A percentile compares a stretch with the other conserved stretches of the same genome.
phyloP scores from a whole-genome alignment of 2,113 vertebrate genomes.

The Dipodomys stephensi region DNA sequence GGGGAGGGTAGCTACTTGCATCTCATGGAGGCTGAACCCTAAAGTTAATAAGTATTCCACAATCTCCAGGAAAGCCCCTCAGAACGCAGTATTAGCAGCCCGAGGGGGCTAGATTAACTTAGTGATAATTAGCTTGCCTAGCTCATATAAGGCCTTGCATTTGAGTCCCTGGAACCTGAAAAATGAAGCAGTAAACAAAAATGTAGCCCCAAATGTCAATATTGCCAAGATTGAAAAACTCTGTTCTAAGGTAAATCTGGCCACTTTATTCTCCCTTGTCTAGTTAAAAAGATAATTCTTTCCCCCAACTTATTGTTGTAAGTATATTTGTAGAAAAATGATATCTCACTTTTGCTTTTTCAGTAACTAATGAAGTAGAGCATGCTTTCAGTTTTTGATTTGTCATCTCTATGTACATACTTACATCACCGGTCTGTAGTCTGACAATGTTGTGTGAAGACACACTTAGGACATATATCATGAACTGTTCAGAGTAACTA shows the following conservation, averaged over 20 bases:
- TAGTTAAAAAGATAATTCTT: neutral
- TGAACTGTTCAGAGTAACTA: neutral
- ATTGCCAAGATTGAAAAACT: neutral
- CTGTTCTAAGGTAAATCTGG: neutral
- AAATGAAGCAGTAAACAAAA: neutral
- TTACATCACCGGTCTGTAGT: neutral
- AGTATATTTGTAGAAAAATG: constrained; percentile 29
- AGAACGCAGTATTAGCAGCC: neutral
- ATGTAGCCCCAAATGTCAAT: neutral
- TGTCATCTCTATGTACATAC: neutral
- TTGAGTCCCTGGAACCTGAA: neutral
- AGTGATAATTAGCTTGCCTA: neutral
- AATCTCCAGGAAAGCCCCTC: neutral
- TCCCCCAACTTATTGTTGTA: neutral
- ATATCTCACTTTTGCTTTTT: constrained; percentile 2
- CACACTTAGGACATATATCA: neutral
- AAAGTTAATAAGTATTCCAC: neutral
- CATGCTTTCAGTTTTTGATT: constrained; percentile 44
- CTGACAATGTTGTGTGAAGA: neutral
- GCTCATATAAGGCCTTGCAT: neutral
- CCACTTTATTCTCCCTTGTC: neutral
- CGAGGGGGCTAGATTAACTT: neutral
- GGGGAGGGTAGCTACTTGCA: neutral
- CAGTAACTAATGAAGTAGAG: neutral
- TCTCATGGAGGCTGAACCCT: neutral